A percentile compares a stretch with the other conserved stretches of the same genome.
Evolutionary conservation across 1,140 invertebrate species (phyloP).

Genomic region (Drosophila willistoni): DNA sequence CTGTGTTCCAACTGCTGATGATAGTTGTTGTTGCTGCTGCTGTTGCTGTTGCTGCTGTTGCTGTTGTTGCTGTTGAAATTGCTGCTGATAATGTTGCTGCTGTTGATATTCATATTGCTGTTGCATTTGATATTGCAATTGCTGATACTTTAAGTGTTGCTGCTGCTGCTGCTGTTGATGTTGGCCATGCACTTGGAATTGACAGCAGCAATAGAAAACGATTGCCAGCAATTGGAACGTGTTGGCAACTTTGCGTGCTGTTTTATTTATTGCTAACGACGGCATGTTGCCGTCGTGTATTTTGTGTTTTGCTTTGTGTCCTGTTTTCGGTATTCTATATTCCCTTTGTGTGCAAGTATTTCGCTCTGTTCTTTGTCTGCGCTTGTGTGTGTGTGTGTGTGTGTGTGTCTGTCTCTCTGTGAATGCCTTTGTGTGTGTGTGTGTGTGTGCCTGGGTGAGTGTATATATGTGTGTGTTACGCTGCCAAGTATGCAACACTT

Average conservation of each 20-base stretch:
- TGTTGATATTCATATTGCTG: conserved; percentile 78
- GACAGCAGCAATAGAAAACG: conserved; percentile 61
- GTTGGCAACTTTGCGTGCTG: conserved; percentile 61
- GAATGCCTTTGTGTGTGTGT: background rate
- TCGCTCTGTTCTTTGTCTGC: background rate
- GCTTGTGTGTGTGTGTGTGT: conserved; percentile 13
- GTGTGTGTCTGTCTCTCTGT: conserved; percentile 11
- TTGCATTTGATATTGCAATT: conserved; percentile 76
- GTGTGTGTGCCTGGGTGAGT: conserved; percentile 26
- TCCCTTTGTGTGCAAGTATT: conserved; percentile 18
- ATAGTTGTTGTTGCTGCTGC: conserved; percentile 37
- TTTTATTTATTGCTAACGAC: conserved; percentile 62
- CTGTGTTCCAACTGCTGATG: conserved; percentile 33
- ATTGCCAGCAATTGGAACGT: conserved; percentile 67
- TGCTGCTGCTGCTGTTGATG: conserved; percentile 33
- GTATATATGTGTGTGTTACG: conserved; percentile 27
- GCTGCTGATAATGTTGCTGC: conserved; percentile 69
- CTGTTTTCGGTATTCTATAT: conserved; percentile 13
- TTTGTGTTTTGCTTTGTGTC: conserved; percentile 1
- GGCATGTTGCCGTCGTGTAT: conserved; percentile 56
- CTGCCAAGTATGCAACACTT: conserved; percentile 61
- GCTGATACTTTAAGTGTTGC: conserved; percentile 67
- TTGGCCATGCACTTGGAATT: conserved; percentile 58
- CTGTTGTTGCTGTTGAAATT: conserved; percentile 65
- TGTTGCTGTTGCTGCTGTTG: conserved; percentile 43